Evolutionary conservation across 1,140 invertebrate genomes (phyloP).

Genomic region (Uloborus diversus): DNA sequence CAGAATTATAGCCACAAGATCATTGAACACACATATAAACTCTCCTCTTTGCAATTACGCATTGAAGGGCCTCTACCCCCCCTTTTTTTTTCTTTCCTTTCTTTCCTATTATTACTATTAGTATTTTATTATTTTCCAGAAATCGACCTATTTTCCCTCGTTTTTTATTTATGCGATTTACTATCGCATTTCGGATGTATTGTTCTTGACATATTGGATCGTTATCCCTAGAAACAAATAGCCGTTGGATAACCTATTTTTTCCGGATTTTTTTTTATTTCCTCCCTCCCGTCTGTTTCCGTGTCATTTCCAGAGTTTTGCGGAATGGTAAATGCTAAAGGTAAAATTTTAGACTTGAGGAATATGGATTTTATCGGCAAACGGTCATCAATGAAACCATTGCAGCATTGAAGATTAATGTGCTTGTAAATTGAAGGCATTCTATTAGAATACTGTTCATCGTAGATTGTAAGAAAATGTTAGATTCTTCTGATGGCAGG

Average conservation of each 20-base stretch:
- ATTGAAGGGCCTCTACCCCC: constrained; percentile 18
- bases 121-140: constrained; percentile 53
- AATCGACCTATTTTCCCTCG: constrained; percentile 33
- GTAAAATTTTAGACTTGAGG: too few relatives aligned
- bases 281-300: neutral
- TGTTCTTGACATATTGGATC: constrained; percentile 52
- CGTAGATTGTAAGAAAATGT: too few relatives aligned
- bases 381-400: too few relatives aligned
- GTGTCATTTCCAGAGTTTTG: too few relatives aligned
- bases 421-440: too few relatives aligned
- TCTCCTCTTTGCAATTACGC: constrained; percentile 39
- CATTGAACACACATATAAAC: constrained; percentile 55
- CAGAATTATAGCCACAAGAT: constrained; percentile 50
- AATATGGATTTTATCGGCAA: too few relatives aligned
- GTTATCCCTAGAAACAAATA: constrained; percentile 51
- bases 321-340: too few relatives aligned
- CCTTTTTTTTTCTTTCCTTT: constrained; percentile 1
- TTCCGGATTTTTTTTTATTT: neutral
- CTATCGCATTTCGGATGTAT: constrained; percentile 33
- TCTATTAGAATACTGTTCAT: too few relatives aligned
- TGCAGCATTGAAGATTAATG: too few relatives aligned
- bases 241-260: constrained; percentile 20
- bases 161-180: constrained; percentile 46
- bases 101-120: constrained; percentile 38
- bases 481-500: too few relatives aligned